phyloP scores from a whole-genome alignment of 1,140 invertebrate genomes.

The Samia ricini region DNA sequence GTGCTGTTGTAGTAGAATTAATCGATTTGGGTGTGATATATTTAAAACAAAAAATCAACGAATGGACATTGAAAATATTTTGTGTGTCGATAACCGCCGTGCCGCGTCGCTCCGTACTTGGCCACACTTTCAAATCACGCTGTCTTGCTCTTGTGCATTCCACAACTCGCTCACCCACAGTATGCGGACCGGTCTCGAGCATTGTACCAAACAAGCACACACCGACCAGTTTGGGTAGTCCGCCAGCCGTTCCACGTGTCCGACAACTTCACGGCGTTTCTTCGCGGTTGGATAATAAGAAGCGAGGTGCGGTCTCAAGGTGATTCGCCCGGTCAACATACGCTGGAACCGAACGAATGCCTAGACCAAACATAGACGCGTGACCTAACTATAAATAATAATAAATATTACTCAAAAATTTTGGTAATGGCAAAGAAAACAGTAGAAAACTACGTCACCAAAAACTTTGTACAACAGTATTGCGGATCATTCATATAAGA shows the following conservation, averaged over 20 bases:
- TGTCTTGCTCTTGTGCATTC: conserved; percentile 61
- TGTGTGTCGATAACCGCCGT: conserved; percentile 44
- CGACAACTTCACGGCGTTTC: conserved; percentile 36
- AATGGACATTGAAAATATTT: conserved; percentile 31
- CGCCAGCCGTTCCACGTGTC: conserved; percentile 30
- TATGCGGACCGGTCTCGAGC: conserved; percentile 64
- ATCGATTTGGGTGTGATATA: not conserved
- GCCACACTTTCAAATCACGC: conserved; percentile 70
- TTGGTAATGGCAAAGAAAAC: conserved; percentile 27
- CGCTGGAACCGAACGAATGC: conserved; percentile 60
- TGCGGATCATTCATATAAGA: not conserved
- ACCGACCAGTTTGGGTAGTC: conserved; percentile 48
- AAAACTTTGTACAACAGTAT: not conserved
- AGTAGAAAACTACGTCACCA: conserved; percentile 18
- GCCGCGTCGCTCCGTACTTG: conserved; percentile 17
- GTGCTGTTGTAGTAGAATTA: not conserved
- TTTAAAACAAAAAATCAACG: conserved; percentile 2
- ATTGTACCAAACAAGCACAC: conserved; percentile 64
- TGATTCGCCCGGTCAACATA: conserved; percentile 72
- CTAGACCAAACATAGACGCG: conserved; percentile 69
- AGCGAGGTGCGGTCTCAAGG: conserved; percentile 71
- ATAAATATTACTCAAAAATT: conserved; percentile 27
- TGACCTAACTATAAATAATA: conserved; percentile 54
- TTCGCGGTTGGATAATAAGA: conserved; percentile 49
- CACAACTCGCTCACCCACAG: conserved; percentile 74